Conservation (phyloP, 2,797 vertebrate species). For the Lindbergichthys nudifrons region DNA sequence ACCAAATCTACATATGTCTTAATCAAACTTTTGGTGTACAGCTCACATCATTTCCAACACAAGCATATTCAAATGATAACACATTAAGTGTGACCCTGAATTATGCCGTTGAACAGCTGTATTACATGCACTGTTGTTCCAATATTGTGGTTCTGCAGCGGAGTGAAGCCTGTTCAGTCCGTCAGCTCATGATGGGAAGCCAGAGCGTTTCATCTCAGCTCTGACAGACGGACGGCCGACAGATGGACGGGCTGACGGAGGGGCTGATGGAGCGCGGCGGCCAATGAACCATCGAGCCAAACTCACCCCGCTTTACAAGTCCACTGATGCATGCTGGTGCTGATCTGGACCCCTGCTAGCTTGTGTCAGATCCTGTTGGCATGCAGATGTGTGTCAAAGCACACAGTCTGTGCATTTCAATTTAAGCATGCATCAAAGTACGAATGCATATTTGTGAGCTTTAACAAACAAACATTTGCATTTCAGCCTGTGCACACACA, state of each 20-base stretch:
- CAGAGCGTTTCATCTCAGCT: conserved; percentile 44
- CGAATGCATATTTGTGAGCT: background rate
- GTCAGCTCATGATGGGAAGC: conserved; percentile 44
- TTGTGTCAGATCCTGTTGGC: conserved; percentile 40
- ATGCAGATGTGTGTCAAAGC: conserved; percentile 11
- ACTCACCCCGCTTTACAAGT: conserved; percentile 63
- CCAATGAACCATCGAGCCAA: conserved; percentile 66
- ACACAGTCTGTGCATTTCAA: background rate
- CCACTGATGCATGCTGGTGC: conserved; percentile 62
- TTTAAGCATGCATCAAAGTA: conserved; percentile 13
- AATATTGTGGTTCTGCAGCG: conserved; percentile 26
- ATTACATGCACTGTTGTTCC: background rate
- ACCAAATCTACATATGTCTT: background rate
- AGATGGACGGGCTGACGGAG: conserved; percentile 66
- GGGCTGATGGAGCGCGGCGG: conserved; percentile 58
- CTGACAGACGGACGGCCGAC: conserved; percentile 64
- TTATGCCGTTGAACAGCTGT: conserved; percentile 19
- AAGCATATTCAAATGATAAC: conserved; percentile 23
- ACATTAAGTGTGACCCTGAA: conserved; percentile 15
- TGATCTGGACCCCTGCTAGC: conserved; percentile 60
- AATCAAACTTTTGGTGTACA: background rate
- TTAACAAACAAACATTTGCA: background rate
- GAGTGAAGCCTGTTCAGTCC: conserved; percentile 33
- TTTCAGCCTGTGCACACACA: background rate
- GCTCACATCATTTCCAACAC: background rate